These are phyloP conservation scores for Conistra vaccinii DNA, from an alignment of 2,888 invertebrate species.

Conservation along the genomic window DNA sequence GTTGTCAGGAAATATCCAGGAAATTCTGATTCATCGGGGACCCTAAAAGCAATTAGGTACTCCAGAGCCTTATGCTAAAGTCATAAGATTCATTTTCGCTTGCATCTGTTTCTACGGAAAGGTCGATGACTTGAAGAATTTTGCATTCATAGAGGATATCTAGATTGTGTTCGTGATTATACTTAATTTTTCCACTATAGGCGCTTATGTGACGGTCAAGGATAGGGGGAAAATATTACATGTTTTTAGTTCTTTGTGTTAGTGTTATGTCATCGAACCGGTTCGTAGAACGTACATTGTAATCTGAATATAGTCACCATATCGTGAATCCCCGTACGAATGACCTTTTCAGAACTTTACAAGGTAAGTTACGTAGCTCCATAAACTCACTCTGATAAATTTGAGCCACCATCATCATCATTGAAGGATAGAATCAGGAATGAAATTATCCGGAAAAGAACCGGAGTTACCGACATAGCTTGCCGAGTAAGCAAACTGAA, in stretches of 20 bases:
- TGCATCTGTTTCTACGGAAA: slow-evolving; percentile 1
- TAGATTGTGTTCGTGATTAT: slow-evolving; percentile 66
- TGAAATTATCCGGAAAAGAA: no score
- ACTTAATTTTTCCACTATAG: slow-evolving; percentile 42
- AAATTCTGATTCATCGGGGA: slow-evolving; percentile 65
- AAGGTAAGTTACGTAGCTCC: no score
- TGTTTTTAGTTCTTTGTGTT: neutral
- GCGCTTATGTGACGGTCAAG: slow-evolving; percentile 33
- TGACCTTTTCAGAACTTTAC: neutral
- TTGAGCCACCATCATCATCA: neutral
- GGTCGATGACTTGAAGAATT: slow-evolving; percentile 66
- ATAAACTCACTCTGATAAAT: neutral
- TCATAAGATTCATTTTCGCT: slow-evolving; percentile 29
- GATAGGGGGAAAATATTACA: neutral
- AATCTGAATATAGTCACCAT: neutral
- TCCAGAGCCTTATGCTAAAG: slow-evolving; percentile 1
- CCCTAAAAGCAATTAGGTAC: slow-evolving; percentile 9
- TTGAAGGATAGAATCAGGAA: no score
- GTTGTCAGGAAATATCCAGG: slow-evolving; percentile 60
- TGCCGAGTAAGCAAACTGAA: no score
- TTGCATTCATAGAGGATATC: slow-evolving; percentile 69
- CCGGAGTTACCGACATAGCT: no score
- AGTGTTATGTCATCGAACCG: neutral
- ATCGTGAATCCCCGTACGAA: neutral
- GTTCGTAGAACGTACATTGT: neutral